These are phyloP conservation scores for Drosophila melanica DNA, from an alignment of 1,140 invertebrate species.

Conservation along the genomic window DNA sequence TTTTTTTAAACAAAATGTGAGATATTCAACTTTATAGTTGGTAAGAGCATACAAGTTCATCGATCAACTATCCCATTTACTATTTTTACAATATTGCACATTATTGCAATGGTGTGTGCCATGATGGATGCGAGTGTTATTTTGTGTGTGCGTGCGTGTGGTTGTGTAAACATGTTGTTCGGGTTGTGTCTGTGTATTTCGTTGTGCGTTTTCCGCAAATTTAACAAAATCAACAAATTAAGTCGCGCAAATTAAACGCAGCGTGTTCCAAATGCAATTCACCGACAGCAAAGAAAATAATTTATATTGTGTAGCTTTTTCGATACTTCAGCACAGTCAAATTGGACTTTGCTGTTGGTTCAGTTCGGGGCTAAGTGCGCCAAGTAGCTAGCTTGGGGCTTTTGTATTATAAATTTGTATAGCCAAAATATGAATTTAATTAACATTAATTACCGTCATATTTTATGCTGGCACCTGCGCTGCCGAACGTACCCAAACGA, in stretches of 20 bases:
- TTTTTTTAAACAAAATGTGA: no score
- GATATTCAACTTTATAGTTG: no score
- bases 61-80: background rate
- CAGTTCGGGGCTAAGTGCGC: slow-evolving; percentile 1
- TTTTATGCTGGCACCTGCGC: slow-evolving; percentile 69
- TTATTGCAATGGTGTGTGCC: slow-evolving; percentile 28
- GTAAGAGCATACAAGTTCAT: slow-evolving; percentile 7
- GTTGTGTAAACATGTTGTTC: slow-evolving; percentile 16
- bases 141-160: background rate
- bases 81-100: slow-evolving; percentile 25
- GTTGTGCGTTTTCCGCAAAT: slow-evolving; percentile 29
- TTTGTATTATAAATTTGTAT: slow-evolving; percentile 31
- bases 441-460: slow-evolving; percentile 75
- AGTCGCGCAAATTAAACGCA: slow-evolving; percentile 40
- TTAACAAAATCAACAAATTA: slow-evolving; percentile 46
- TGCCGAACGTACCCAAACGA: slow-evolving; percentile 29
- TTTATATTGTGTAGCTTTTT: slow-evolving; percentile 28
- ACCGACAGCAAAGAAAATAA: slow-evolving; percentile 12
- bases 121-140: background rate
- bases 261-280: slow-evolving; percentile 18
- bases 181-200: slow-evolving; percentile 19
- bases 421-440: slow-evolving; percentile 79
- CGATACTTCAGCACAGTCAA: slow-evolving; percentile 10
- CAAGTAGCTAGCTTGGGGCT: slow-evolving; percentile 2
- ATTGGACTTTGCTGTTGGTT: background rate